A percentile compares a stretch with the other conserved stretches of the same genome.
These are phyloP conservation scores for Percina caprodes DNA, from an alignment of 2,113 vertebrate genomes.

Conservation along the genomic window DNA sequence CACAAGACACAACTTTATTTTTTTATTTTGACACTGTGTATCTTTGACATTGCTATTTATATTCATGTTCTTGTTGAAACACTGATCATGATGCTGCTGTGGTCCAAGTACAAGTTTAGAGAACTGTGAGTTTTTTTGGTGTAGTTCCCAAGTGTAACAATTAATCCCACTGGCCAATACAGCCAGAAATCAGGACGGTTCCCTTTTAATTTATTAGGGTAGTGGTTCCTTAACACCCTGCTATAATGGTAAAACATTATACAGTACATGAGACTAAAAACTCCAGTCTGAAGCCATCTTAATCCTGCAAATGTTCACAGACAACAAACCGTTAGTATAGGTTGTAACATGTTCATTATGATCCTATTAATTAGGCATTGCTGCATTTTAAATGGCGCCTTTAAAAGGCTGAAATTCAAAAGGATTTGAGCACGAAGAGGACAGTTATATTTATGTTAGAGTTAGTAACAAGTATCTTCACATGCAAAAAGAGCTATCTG, in stretches of 20 bases:
- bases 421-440: background rate
- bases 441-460: background rate
- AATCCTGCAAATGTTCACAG: background rate
- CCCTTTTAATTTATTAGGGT: background rate
- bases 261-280: background rate
- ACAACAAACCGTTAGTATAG: background rate
- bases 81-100: background rate
- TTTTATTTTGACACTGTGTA: background rate
- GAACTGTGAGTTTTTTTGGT: background rate
- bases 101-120: background rate
- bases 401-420: background rate
- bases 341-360: background rate
- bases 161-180: background rate
- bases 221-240: no score
- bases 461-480: background rate
- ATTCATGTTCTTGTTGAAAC: no score
- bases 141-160: background rate
- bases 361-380: conserved; percentile 15
- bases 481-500: background rate
- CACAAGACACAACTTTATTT: background rate
- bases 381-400: conserved; percentile 17
- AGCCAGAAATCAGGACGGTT: background rate
- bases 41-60: background rate
- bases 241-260: background rate
- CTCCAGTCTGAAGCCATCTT: conserved; percentile 5